Percentiles rank a stretch among this genome's conserved stretches.
Conservation (phyloP, 2,888 invertebrate genomes). For the Dascillus cervinus region DNA sequence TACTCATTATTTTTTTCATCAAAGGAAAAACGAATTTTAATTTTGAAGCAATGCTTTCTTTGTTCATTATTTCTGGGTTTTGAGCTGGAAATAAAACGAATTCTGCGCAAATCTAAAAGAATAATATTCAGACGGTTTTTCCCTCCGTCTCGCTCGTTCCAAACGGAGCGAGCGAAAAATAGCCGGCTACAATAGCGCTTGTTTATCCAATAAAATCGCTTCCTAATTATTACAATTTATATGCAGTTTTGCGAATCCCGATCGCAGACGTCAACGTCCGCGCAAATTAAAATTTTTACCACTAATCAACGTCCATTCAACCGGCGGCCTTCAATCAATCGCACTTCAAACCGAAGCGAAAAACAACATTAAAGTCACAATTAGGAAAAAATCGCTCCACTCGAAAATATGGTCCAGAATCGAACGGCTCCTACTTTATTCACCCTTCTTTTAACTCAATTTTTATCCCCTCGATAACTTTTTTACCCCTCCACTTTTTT, state of each 20-base stretch:
- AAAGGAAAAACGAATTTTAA: constrained; percentile 15
- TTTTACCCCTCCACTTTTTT: constrained; percentile 18
- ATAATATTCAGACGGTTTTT: constrained; percentile 7
- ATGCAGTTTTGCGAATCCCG: constrained; percentile 20
- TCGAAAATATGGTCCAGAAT: constrained; percentile 17
- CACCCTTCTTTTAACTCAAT: constrained; percentile 19
- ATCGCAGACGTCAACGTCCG: constrained; percentile 7
- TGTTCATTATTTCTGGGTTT: constrained; percentile 16
- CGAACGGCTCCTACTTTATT: constrained; percentile 19
- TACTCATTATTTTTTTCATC: not conserved
- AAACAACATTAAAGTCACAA: not conserved
- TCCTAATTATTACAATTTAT: constrained; percentile 22
- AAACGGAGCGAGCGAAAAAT: not conserved
- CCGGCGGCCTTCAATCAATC: no score
- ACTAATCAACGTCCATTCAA: no score
- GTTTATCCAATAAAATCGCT: constrained; percentile 4
- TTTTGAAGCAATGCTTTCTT: constrained; percentile 13
- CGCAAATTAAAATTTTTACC: constrained; percentile 5
- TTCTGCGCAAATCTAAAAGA: constrained; percentile 8
- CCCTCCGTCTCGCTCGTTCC: not conserved
- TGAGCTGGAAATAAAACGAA: constrained; percentile 15
- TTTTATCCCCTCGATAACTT: constrained; percentile 20
- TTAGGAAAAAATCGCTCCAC: constrained; percentile 10
- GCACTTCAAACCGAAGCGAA: no score
- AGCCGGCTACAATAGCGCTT: not conserved